Base-by-base conservation (phyloP, 64 coral and sea anemone species). In the Stichodactyla mertensii region DNA sequence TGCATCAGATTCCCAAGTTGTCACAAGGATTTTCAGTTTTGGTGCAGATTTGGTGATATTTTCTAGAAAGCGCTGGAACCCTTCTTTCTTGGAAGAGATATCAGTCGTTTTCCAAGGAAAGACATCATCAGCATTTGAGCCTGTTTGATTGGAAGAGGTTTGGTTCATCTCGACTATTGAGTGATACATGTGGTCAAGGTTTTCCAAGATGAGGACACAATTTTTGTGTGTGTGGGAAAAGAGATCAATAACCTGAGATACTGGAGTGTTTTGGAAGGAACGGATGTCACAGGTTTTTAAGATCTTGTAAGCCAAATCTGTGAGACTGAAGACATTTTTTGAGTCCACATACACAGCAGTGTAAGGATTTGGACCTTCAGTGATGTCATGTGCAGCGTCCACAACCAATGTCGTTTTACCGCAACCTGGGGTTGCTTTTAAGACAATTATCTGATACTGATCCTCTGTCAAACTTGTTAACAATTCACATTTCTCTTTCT, bases 361-460 rank as follows among this genome's bases (percentile, higher is more conserved):
- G 51, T 81, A 81, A 54, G 4, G 0, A 81, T 81, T 10, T 19
- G 78, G 36, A 26, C 36, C 24, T 81, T 81, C 10, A 55, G 55
- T 81, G 78, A 81, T 52, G 2, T 81, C 78, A 81, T 81, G 51
- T 52, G 78, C 78, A 81, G 16, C 51, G 51, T 81, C 19, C 15
- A 81, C 36, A 19, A 81, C 78, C 19, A 81, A 11, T 81, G 78
- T 20, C 54, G 78, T 81, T 18, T 81, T 81, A 53, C 78, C 78
- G 54, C 7, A 54, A 10, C 78, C 78, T 7, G 51, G 13, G 5
- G 78, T 2, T n/a, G 15, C 6, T 4, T 31, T 45, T 51, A 81
- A 1, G 4, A 81, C 4, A 53, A 81, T 51, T 52, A 81, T 81
- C 15, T 81, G 78, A 28, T 81, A 81, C 11, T 81, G 14, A 52